Evolutionary conservation across 2,113 vertebrate species (phyloP).

Genomic region (Salvator merianae): DNA sequence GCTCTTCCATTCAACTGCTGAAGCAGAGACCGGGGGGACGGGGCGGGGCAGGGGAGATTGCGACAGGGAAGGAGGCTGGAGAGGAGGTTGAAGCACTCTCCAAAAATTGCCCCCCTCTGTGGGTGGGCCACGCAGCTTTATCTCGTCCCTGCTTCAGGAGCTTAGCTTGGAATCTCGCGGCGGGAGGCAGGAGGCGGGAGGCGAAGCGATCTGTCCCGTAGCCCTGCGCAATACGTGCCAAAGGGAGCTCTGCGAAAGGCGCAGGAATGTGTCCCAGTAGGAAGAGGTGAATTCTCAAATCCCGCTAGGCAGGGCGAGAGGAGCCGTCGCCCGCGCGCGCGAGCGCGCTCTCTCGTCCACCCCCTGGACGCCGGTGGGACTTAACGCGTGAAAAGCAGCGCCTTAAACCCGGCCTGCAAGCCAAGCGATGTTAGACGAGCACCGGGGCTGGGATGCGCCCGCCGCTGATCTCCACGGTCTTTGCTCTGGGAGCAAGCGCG

Average conservation of each 20-base stretch:
- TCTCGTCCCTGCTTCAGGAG: conserved; percentile 4
- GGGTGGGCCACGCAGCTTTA: not conserved
- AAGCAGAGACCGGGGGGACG: not conserved
- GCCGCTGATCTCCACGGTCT: not conserved
- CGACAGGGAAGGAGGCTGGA: not conserved
- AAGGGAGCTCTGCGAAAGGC: not conserved
- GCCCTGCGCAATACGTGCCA: not conserved
- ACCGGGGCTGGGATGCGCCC: no score
- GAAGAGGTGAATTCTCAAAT: not conserved
- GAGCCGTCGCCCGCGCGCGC: no score
- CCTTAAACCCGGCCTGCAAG: not conserved
- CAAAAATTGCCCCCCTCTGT: not conserved
- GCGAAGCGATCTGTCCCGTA: not conserved
- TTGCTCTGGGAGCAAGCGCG: not conserved
- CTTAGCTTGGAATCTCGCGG: conserved; percentile 16
- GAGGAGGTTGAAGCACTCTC: not conserved
- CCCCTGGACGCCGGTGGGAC: not conserved
- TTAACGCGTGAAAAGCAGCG: not conserved
- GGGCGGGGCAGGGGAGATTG: no score
- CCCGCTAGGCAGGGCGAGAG: not conserved
- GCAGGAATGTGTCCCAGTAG: not conserved
- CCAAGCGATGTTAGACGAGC: no score
- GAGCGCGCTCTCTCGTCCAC: no score
- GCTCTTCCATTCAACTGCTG: not conserved
- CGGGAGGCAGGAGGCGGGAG: not conserved